Base-by-base conservation (phyloP, 64 coral and sea anemone genomes). In the Dendronephthya gigantea region DNA sequence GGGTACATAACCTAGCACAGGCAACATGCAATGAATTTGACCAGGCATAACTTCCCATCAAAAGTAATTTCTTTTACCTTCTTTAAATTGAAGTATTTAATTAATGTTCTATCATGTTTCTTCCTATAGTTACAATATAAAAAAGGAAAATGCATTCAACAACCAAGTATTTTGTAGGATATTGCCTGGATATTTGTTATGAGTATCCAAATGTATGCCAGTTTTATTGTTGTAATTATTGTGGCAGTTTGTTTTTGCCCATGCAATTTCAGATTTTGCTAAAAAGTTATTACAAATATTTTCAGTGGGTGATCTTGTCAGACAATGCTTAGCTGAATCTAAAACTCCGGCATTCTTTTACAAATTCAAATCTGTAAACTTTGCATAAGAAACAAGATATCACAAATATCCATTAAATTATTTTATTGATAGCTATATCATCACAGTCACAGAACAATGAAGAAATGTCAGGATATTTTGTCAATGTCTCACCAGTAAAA, bases 401-500 rank as follows among this genome's bases (percentile, higher is more conserved):
- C 11, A 45, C 41, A 45, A 45, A 45, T 11, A 45, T 45, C 41
- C 11, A 45, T 6, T 45, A 45, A 45, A 45, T 45, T 45, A 45
- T 45, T 45, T 45, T 45, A 45, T 45, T 45, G 11, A n/a, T n/a
- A n/a, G 48, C 48, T 50, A n/a, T 17, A 2, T 1, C 2, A 58
- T 49, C n/a, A 29, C 79, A 72, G 85, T 70, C 41, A 51, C 45
- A 81, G 69, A 88, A 34, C 41, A 19, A 48, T 49, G 19, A 91
- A 68, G 40, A 91, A 41, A 56, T 91, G 8, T 35, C 87, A 17
- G 85, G 81, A 35, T 91, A 84, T 59, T 68, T 91, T 50, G 81
- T 75, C 29, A 83, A 91, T 74, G 35, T 90, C 17, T 88, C 90
- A 22, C 90, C 90, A 81, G 6, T 92, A 10, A 85, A 81, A 79